A percentile compares a stretch with the other conserved stretches of the same genome.
These are phyloP conservation scores for Limanda limanda DNA, from an alignment of 2,113 vertebrate genomes.

Conservation along the genomic window DNA sequence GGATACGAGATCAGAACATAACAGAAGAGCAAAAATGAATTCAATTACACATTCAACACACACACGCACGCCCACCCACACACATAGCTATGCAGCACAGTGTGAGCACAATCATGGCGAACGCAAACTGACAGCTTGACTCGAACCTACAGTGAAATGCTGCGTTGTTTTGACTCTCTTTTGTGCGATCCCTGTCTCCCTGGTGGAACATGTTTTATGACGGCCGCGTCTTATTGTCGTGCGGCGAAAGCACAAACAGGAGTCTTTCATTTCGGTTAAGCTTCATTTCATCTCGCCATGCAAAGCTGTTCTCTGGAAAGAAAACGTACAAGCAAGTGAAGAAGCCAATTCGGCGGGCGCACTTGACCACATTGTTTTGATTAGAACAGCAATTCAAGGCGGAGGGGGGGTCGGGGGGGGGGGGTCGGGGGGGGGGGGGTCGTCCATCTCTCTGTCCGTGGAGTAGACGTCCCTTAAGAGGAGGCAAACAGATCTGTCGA, in stretches of 20 bases:
- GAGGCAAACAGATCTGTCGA: constrained; percentile 43
- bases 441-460: constrained; percentile 1
- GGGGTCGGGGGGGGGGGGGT: not conserved
- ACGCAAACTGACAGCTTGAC: constrained; percentile 2
- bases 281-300: constrained; percentile 1
- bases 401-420: no score
- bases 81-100: not conserved
- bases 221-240: not conserved
- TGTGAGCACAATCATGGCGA: not conserved
- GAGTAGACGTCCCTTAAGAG: constrained; percentile 42
- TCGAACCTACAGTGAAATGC: not conserved
- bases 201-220: not conserved
- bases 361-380: constrained; percentile 42
- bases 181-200: not conserved
- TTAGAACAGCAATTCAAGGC: constrained; percentile 37
- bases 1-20: not conserved
- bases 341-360: constrained; percentile 20
- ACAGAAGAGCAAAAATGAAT: not conserved
- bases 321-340: constrained; percentile 24
- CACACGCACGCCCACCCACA: not conserved
- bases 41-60: not conserved
- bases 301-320: constrained; percentile 33
- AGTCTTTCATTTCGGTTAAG: constrained; percentile 29
- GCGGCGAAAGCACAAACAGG: constrained; percentile 5
- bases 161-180: not conserved